Evolutionary conservation across 2,888 invertebrate species (phyloP).

Genomic region (Drosophila gaucha): DNA sequence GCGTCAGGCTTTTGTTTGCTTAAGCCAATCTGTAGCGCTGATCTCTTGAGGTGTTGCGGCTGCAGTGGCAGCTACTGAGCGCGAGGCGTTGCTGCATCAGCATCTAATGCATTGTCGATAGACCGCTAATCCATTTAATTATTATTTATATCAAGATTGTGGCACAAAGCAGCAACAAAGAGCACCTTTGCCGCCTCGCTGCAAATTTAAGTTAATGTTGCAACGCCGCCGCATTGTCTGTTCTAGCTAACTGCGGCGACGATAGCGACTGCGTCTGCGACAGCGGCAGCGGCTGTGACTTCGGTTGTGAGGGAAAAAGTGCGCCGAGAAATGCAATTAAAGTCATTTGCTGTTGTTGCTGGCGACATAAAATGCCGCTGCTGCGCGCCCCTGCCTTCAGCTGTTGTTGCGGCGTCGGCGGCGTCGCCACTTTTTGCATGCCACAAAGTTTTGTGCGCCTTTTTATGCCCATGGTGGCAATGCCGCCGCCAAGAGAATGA

Average conservation of each 20-base stretch:
- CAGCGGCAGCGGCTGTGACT: conserved; percentile 11
- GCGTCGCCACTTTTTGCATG: conserved; percentile 80
- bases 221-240: conserved; percentile 72
- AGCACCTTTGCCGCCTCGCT: conserved; percentile 28
- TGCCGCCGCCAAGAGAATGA: conserved; percentile 65
- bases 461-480: conserved; percentile 65
- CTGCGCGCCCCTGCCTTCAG: conserved; percentile 37
- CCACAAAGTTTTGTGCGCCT: conserved; percentile 74
- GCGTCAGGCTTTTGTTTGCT: conserved; percentile 69
- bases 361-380: conserved; percentile 80
- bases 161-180: conserved; percentile 45
- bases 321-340: conserved; percentile 83
- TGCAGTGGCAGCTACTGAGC: conserved; percentile 48
- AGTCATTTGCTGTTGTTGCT: conserved; percentile 81
- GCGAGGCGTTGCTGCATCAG: conserved; percentile 51
- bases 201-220: conserved; percentile 56
- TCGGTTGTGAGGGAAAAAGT: conserved; percentile 60
- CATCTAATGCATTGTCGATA: conserved; percentile 70
- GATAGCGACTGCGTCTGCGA: conserved; percentile 12
- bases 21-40: conserved; percentile 50
- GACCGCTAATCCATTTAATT: conserved; percentile 76
- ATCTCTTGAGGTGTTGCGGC: conserved; percentile 61
- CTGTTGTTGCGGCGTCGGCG: conserved; percentile 60
- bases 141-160: conserved; percentile 77
- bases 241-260: conserved; percentile 38